phyloP scores from a whole-genome alignment of 2,797 vertebrate genomes.

The Sebastes iracundus region DNA sequence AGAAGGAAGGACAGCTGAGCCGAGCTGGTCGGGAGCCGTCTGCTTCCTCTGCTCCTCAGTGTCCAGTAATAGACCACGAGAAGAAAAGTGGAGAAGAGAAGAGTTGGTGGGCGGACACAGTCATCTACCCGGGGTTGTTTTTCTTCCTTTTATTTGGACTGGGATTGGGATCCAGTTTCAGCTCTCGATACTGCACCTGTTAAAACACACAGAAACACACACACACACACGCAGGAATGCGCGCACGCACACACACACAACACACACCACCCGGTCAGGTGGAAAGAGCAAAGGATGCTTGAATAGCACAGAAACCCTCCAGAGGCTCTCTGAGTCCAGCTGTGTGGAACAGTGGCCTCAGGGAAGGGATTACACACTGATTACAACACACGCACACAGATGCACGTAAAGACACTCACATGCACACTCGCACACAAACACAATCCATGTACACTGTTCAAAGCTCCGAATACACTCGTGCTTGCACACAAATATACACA shows the following conservation, averaged over 20 bases:
- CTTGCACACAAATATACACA: constrained; percentile 52
- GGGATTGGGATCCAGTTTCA: constrained; percentile 95
- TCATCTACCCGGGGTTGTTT: constrained; percentile 92
- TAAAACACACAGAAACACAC: constrained; percentile 89
- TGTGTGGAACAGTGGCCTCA: constrained; percentile 80
- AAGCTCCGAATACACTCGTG: constrained; percentile 35
- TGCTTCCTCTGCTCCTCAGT: constrained; percentile 57
- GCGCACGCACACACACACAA: constrained; percentile 79
- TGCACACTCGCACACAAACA: constrained; percentile 37
- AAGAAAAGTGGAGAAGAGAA: constrained; percentile 75
- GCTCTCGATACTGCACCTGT: constrained; percentile 98
- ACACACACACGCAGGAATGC: constrained; percentile 79
- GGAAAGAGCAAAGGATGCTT: constrained; percentile 82
- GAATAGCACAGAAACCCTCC: constrained; percentile 80
- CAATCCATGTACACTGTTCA: constrained; percentile 48
- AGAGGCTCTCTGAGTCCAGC: constrained; percentile 80
- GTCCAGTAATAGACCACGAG: constrained; percentile 76
- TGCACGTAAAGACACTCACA: constrained; percentile 45
- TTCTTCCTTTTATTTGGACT: constrained; percentile 98
- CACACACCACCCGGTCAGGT: constrained; percentile 83
- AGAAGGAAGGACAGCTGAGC: constrained; percentile 35
- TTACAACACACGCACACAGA: constrained; percentile 61
- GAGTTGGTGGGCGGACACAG: constrained; percentile 71
- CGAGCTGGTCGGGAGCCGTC: constrained; percentile 50
- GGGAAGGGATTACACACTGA: constrained; percentile 82